Percentiles rank a stretch among this genome's conserved stretches.
Evolutionary conservation across 2,888 invertebrate species (phyloP).

Genomic region (Dexiosoma caninum): DNA sequence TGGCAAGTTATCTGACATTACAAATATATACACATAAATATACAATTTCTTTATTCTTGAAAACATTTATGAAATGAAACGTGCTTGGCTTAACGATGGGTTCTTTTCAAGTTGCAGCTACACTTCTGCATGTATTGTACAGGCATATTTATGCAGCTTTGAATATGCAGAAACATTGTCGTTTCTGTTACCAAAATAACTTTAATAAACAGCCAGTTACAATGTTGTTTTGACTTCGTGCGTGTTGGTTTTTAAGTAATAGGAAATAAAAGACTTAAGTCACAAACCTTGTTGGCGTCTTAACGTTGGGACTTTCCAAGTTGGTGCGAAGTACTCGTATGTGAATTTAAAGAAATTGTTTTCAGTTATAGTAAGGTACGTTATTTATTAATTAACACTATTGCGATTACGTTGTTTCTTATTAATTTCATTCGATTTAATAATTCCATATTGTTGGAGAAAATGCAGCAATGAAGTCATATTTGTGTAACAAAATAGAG

Average conservation of each 20-base stretch:
- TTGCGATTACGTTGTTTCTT: too few species aligned
- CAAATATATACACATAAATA: too few species aligned
- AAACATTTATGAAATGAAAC: conserved; percentile 46
- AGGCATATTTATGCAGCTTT: conserved; percentile 20
- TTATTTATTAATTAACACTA: too few species aligned
- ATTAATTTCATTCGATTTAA: too few species aligned
- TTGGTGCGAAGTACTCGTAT: too few species aligned
- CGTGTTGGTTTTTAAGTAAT: not conserved
- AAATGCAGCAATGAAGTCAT: too few species aligned
- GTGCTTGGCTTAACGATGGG: conserved; percentile 48
- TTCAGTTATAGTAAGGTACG: too few species aligned
- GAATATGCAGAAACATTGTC: not conserved
- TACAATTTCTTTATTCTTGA: conserved; percentile 30
- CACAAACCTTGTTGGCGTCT: conserved; percentile 17
- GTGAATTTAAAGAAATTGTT: too few species aligned
- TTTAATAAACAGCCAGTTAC: conserved; percentile 2
- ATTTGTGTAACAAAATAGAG: too few species aligned
- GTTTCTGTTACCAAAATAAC: conserved; percentile 7
- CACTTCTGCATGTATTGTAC: not conserved
- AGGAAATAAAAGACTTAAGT: conserved; percentile 23
- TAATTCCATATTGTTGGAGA: too few species aligned
- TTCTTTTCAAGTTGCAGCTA: conserved; percentile 19
- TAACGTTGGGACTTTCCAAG: not conserved
- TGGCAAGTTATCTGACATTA: conserved; percentile 26
- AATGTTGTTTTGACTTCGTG: not conserved